Percentiles rank a stretch among this genome's conserved stretches.
Evolutionary conservation across 2,797 vertebrate species (phyloP).

Genomic region (Coccyzus lansbergi): DNA sequence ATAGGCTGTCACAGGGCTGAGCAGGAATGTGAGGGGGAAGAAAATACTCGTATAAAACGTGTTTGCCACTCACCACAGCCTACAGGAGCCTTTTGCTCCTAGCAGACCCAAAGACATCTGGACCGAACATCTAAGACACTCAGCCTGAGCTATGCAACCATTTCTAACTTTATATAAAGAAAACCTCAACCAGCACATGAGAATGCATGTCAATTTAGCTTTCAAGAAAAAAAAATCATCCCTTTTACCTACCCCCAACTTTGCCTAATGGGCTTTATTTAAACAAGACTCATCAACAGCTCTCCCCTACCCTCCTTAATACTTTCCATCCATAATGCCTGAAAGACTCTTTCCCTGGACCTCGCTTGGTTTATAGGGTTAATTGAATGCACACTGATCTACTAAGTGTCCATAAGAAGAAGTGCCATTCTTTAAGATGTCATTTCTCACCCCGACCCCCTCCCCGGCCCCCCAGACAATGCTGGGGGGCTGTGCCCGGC

Average conservation of each 20-base stretch:
- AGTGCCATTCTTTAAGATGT: conserved; percentile 57
- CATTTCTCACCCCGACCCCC: background rate
- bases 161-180: background rate
- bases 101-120: background rate
- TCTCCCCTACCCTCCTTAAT: background rate
- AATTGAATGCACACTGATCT: conserved; percentile 69
- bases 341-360: conserved; percentile 56
- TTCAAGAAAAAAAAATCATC: background rate
- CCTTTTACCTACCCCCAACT: background rate
- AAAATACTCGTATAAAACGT: background rate
- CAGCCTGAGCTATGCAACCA: background rate
- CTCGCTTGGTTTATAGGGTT: conserved; percentile 55
- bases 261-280: conserved; percentile 32
- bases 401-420: conserved; percentile 40
- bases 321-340: conserved; percentile 38
- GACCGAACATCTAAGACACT: background rate
- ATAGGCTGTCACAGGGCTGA: background rate
- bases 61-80: background rate
- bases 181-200: background rate
- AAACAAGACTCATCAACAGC: background rate
- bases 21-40: background rate
- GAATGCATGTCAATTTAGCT: background rate
- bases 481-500: conserved; percentile 19
- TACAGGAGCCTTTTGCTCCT: background rate
- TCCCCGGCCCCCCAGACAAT: background rate